A percentile compares a stretch with the other conserved stretches of the same genome.
Conservation (phyloP, 2,113 vertebrate genomes). For the Pycnonotus jocosus region DNA sequence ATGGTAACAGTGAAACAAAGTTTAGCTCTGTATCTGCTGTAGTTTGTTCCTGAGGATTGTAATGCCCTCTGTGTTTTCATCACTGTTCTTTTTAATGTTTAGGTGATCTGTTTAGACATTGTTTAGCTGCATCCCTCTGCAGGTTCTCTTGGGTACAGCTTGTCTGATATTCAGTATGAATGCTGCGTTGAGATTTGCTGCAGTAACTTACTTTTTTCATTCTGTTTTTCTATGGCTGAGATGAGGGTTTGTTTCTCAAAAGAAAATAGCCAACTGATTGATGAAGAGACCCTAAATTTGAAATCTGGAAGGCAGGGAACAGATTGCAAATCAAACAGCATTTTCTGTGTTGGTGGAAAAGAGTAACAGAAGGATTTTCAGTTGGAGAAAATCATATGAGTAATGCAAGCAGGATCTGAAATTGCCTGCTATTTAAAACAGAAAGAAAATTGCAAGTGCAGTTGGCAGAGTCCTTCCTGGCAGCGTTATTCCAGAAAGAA, state of each 20-base stretch:
- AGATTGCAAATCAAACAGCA: conserved; percentile 20
- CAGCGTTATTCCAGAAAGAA: not conserved
- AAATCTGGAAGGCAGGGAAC: not conserved
- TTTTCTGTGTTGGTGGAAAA: conserved; percentile 22
- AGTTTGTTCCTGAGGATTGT: not conserved
- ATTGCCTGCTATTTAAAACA: not conserved
- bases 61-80: not conserved
- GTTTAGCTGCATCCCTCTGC: not conserved
- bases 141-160: not conserved
- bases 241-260: not conserved
- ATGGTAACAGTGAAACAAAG: not conserved
- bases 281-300: not conserved
- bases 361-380: conserved; percentile 23
- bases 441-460: not conserved
- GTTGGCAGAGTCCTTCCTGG: not conserved
- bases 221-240: not conserved
- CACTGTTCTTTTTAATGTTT: not conserved
- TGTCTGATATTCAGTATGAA: not conserved
- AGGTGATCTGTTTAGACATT: not conserved
- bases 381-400: conserved; percentile 42
- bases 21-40: not conserved
- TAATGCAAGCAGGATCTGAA: conserved; percentile 20
- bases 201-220: not conserved
- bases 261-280: not conserved
- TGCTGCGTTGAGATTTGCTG: accelerated